Base-by-base conservation (phyloP, 1,140 invertebrate species). In the Drosophila erecta region DNA sequence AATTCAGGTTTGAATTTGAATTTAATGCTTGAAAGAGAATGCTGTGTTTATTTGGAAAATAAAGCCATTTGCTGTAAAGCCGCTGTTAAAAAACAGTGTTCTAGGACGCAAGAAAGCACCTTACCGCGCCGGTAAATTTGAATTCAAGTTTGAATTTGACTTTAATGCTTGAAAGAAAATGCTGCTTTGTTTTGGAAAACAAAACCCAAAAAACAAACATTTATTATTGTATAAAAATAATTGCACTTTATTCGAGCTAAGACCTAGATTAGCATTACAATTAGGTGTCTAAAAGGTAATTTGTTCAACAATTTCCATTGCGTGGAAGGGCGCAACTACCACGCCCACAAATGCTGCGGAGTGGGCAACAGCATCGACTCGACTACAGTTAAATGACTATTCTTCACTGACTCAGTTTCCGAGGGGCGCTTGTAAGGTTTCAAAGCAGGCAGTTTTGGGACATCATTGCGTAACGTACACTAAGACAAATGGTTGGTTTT, bases 311-410 rank as follows among this genome's bases (percentile, higher is more conserved):
- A 64, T 55, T 65, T 61, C 38, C 44, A 55, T 49, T 41, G 30
- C 17, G 38, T 60, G 51, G 4, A 44, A 44, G 22, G 24, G 49
- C 43, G 33, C 49, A 65, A 65, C 43, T 49, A 49, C 70, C 73
- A 59, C 59, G 59, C 47, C 46, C 56, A 47, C 35, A 38, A 60
- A 22, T 47, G 40, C 50, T 20, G 10, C 49, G 24, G 37, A 49
- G 55, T 14, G 47, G 38, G 50, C 75, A 46, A 20, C 43, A 58
- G 59, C 58, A 51, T 57, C 57, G 65, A 79, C 80, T 83, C 50
- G 43, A 75, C 58, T 75, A 75, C 61, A 86, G 64, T 83, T 87
- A 79, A 87, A 86, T 86, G 81, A 86, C 81, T 86, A 86, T 86
- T 79, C 58, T 87, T 87, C 70, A 79, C 76, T 83, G 81, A 86